Evolutionary conservation across 1,140 invertebrate genomes (phyloP).

Genomic region (Pogonognathellus flavescens): DNA sequence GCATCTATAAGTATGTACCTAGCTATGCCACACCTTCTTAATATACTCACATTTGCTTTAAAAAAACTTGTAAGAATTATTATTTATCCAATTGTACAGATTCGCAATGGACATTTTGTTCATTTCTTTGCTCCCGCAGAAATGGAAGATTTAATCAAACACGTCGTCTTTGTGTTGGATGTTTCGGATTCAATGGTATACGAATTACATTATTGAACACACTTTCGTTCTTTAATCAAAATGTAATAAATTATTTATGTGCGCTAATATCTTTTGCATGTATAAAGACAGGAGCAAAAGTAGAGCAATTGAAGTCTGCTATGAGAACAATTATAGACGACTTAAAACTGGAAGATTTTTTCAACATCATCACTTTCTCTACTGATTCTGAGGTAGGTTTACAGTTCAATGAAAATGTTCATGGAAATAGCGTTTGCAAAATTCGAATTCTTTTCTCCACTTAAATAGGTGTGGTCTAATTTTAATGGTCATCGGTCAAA

Average conservation of each 20-base stretch:
- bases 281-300: slow-evolving; percentile 72
- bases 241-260: slow-evolving; percentile 76
- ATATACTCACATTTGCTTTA: no score
- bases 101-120: slow-evolving; percentile 81
- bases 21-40: no score
- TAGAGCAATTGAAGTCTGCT: slow-evolving; percentile 77
- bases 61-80: no score
- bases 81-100: no score
- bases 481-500: not conserved
- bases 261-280: slow-evolving; percentile 80
- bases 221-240: no score
- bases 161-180: slow-evolving; percentile 81
- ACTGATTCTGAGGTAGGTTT: not conserved
- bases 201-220: not conserved
- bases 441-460: no score
- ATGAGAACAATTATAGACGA: slow-evolving; percentile 77
- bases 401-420: not conserved
- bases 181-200: slow-evolving; percentile 80
- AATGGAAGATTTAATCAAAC: slow-evolving; percentile 76
- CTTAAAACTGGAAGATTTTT: slow-evolving; percentile 75
- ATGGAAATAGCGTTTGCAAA: no score
- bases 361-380: slow-evolving; percentile 78
- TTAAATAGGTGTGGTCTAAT: slow-evolving; percentile 1
- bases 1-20: no score
- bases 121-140: slow-evolving; percentile 78